Evolutionary conservation across 2,888 invertebrate genomes (phyloP), one percentile per base, ranked within the genome.

Genomic region (Dorcus hopei): DNA sequence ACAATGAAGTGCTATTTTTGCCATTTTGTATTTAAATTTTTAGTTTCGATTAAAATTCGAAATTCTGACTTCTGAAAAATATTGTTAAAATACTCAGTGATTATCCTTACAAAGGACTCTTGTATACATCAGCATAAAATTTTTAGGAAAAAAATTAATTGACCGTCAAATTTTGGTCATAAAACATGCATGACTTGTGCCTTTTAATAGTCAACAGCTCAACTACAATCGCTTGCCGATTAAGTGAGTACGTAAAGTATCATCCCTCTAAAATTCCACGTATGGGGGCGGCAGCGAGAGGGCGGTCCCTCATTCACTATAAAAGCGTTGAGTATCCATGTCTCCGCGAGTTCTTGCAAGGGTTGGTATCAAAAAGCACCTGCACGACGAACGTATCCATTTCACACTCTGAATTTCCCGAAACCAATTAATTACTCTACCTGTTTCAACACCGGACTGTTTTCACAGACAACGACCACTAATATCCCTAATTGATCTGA

Each of bases 401-500:
- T 23, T 16, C 23, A 16, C 23, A 45, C 42, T 40, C 19, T 43
- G 43, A 53, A 61, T 59, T 56, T 39, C 53, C 26, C 57, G 53
- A 53, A 59, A 49, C 23, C 59, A 58, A 57, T 60, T 59, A 58
- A 52, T 54, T 56, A 43, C 52, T 41, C 43, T 48, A 23, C 41
- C 47, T n/a, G 14, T 38, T 48, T 50, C 23, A 23, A 14, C 45
- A 45, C 9, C 14, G 9, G 45, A 9, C 23, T 45, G 45, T 19
- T 19, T 16, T 23, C 45, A 45, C 45, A 41, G 14, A 9, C 41
- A 41, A 41, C 41, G 14, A n/a, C 39, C 23, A 48, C 40, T 42
- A 61, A 49, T 61, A 55, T 56, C 50, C 52, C 43, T 61, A 54
- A 61, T 61, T 61, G 52, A 26, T 42, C 42, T 54, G 51, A 16